These are phyloP conservation scores for Triplophysa tibetana DNA, from an alignment of 2,113 vertebrate genomes.

Conservation along the genomic window DNA sequence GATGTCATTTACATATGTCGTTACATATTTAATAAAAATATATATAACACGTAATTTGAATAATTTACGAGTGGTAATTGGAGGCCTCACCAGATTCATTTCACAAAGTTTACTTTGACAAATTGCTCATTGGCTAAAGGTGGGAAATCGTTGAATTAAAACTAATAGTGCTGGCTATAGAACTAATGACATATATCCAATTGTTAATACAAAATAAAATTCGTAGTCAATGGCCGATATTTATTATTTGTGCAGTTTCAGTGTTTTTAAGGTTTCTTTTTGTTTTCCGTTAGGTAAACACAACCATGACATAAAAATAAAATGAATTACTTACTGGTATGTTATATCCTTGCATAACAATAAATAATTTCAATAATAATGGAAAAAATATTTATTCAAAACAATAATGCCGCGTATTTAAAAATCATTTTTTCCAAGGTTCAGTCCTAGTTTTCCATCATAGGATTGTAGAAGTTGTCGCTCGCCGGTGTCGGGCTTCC, in stretches of 20 bases:
- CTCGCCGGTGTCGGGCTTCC: constrained; percentile 71
- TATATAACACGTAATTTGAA: not conserved
- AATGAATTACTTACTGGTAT: constrained; percentile 80
- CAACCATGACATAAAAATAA: constrained; percentile 47
- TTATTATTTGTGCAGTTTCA: not conserved
- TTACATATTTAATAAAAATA: not conserved
- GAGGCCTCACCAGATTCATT: no score
- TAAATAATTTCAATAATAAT: constrained; percentile 73
- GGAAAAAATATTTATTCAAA: constrained; percentile 62
- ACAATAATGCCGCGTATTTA: constrained; percentile 70
- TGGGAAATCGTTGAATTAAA: not conserved
- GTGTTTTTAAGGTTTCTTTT: not conserved
- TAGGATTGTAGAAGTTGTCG: constrained; percentile 64
- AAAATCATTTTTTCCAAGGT: constrained; percentile 69
- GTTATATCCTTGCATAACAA: constrained; percentile 82
- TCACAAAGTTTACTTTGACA: not conserved
- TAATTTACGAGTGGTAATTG: not conserved
- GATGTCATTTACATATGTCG: not conserved
- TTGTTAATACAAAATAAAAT: not conserved
- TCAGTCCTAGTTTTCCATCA: constrained; percentile 70
- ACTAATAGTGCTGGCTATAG: not conserved
- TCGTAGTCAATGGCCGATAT: not conserved
- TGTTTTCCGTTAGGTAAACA: not conserved
- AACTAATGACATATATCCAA: not conserved
- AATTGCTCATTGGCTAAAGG: not conserved